Evolutionary conservation across 2,113 vertebrate species (phyloP).

Genomic region (Phaethornis superciliosus): DNA sequence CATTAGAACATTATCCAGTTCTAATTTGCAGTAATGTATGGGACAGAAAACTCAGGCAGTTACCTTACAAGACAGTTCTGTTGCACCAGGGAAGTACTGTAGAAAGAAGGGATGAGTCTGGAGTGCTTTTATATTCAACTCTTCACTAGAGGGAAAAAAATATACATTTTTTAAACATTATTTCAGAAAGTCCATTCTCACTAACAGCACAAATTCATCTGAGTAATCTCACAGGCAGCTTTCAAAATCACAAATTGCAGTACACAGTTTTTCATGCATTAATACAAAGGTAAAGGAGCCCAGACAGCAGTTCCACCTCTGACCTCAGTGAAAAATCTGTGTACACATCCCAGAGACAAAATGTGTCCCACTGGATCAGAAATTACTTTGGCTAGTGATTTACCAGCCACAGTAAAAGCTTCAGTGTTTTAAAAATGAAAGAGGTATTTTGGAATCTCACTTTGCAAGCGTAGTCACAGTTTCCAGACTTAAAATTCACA

Average conservation of each 20-base stretch:
- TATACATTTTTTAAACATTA: background rate
- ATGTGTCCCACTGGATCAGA: background rate
- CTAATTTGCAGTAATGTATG: background rate
- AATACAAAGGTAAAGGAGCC: background rate
- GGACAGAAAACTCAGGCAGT: background rate
- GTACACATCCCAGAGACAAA: background rate
- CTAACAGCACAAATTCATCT: background rate
- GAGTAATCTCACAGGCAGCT: background rate
- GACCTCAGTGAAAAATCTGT: background rate
- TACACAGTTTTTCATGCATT: background rate
- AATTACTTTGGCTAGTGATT: background rate
- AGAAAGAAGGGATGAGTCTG: constrained; percentile 74
- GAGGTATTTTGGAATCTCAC: background rate
- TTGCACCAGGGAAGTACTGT: constrained; percentile 68
- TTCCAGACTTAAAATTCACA: background rate
- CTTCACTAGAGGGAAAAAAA: constrained; percentile 76
- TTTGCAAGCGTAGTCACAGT: background rate
- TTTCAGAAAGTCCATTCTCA: background rate
- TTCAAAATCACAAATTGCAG: background rate
- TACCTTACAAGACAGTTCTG: constrained; percentile 77
- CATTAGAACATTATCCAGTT: background rate
- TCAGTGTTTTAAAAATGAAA: background rate
- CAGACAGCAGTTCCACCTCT: background rate
- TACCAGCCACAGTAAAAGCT: background rate
- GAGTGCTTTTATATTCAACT: constrained; percentile 76